phyloP scores from a whole-genome alignment of 64 coral and sea anemone genomes.

The Actinia tenebrosa region DNA sequence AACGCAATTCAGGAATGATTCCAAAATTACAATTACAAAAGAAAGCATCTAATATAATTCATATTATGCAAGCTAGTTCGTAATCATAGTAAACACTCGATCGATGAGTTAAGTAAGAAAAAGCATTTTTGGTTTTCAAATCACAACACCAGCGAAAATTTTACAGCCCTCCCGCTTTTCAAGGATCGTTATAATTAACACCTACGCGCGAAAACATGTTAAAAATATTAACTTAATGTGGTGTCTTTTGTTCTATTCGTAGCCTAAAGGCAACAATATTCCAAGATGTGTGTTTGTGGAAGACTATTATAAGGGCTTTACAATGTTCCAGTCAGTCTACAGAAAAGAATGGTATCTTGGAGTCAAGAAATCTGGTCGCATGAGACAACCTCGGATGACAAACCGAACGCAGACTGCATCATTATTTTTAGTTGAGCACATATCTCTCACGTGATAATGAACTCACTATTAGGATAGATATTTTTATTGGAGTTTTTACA shows the following conservation, averaged over 20 bases:
- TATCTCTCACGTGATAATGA: neutral
- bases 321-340: constrained; percentile 45
- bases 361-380: constrained; percentile 23
- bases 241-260: constrained; percentile 7
- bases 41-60: neutral
- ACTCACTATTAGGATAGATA: neutral
- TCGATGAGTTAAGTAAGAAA: neutral
- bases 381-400: constrained; percentile 23
- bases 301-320: constrained; percentile 29
- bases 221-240: neutral
- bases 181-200: constrained; percentile 9
- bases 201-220: neutral
- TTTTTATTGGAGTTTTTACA: constrained; percentile 4
- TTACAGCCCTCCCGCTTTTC: neutral
- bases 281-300: constrained; percentile 47
- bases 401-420: constrained; percentile 28
- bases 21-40: neutral
- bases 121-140: neutral
- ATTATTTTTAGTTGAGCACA: constrained; percentile 12
- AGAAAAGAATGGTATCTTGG: constrained; percentile 25
- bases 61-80: no score
- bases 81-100: neutral
- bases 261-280: constrained; percentile 47
- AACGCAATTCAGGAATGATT: neutral
- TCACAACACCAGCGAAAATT: neutral